These are phyloP conservation scores for Scaptomyza pallida DNA, from an alignment of 1,140 invertebrate genomes.

Conservation along the genomic window DNA sequence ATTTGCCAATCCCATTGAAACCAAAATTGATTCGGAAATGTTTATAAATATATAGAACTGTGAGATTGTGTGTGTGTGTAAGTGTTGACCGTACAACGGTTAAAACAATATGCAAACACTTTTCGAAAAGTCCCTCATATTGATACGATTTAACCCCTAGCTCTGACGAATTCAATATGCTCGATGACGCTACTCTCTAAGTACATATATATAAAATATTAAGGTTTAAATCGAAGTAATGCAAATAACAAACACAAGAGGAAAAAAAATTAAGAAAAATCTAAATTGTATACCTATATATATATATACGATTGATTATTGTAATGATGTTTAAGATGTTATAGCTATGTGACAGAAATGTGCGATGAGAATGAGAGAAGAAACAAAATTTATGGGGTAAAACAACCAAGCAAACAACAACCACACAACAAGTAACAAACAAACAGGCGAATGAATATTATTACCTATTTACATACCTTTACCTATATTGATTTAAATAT, in stretches of 20 bases:
- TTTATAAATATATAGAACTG: slow-evolving; percentile 55
- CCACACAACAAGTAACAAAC: slow-evolving; percentile 74
- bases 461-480: slow-evolving; percentile 82
- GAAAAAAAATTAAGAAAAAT: slow-evolving; percentile 12
- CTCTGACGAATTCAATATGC: slow-evolving; percentile 82
- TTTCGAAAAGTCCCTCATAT: slow-evolving; percentile 42
- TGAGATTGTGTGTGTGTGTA: slow-evolving; percentile 74
- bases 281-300: slow-evolving; percentile 37
- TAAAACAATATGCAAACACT: slow-evolving; percentile 54
- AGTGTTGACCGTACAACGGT: slow-evolving; percentile 59
- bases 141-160: slow-evolving; percentile 52
- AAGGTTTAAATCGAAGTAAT: slow-evolving; percentile 74
- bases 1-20: slow-evolving; percentile 63
- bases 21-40: slow-evolving; percentile 50
- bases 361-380: slow-evolving; percentile 55
- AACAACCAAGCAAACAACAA: slow-evolving; percentile 64
- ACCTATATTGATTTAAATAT: slow-evolving; percentile 81
- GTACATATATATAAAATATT: slow-evolving; percentile 75
- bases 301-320: slow-evolving; percentile 71
- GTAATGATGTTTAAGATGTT: slow-evolving; percentile 82
- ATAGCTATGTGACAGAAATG: slow-evolving; percentile 79
- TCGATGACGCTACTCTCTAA: slow-evolving; percentile 82
- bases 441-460: slow-evolving; percentile 82
- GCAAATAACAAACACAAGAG: slow-evolving; percentile 62
- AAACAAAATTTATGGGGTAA: slow-evolving; percentile 35